Evolutionary conservation across 2,797 vertebrate species (phyloP).

Genomic region (Xiphorhynchus erythropygius): DNA sequence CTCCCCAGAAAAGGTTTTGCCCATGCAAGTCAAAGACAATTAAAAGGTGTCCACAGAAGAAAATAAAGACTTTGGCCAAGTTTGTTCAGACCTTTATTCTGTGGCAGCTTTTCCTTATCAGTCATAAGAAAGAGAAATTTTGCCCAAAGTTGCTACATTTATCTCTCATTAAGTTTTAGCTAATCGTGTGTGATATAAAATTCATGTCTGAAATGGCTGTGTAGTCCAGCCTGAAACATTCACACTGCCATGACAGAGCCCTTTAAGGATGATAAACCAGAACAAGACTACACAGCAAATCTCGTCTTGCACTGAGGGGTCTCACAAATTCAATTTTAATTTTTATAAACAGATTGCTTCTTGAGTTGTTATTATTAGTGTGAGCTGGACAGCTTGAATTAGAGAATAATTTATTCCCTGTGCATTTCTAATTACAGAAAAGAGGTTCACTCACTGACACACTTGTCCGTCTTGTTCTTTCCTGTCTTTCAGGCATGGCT

Average conservation of each 20-base stretch:
- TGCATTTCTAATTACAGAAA: conserved; percentile 82
- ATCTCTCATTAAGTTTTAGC: background rate
- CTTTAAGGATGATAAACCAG: conserved; percentile 37
- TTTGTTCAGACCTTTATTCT: background rate
- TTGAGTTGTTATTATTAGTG: conserved; percentile 80
- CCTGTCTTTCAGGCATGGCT: conserved; percentile 74
- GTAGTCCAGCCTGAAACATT: background rate
- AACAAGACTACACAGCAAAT: conserved; percentile 21
- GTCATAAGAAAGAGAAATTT: background rate
- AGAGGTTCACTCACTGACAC: conserved; percentile 75
- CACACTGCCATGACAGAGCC: background rate
- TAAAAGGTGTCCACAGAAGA: background rate
- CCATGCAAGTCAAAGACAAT: background rate
- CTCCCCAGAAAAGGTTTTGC: background rate
- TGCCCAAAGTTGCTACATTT: background rate
- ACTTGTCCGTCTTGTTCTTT: conserved; percentile 79
- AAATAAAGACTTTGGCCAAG: background rate
- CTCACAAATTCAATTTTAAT: conserved; percentile 67
- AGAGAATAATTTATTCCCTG: conserved; percentile 83
- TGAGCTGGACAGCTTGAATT: conserved; percentile 83
- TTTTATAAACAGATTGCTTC: conserved; percentile 77
- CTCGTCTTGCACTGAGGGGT: conserved; percentile 58
- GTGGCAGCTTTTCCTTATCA: background rate
- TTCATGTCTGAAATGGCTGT: background rate
- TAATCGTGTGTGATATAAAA: background rate